Conservation (phyloP, 2,888 invertebrate species). For the Alsophila aescularia region DNA sequence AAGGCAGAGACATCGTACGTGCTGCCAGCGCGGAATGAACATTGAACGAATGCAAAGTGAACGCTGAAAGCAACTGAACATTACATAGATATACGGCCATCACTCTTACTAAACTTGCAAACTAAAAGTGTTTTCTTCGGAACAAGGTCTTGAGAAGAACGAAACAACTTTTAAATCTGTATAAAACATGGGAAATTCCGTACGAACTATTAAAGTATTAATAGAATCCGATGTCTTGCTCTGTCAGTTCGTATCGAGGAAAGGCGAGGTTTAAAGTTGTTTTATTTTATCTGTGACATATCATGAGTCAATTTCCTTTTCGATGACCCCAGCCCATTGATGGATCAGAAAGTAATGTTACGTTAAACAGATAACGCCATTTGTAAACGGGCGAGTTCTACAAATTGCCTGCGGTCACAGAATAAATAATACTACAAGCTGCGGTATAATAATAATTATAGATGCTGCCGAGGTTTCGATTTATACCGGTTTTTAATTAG, state of each 20-base stretch:
- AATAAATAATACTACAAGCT: too few species aligned
- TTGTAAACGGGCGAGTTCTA: too few species aligned
- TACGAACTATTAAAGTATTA: constrained; percentile 20
- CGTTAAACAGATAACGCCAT: too few species aligned
- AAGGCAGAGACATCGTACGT: neutral
- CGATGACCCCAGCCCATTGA: too few species aligned
- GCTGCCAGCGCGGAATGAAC: constrained; percentile 1
- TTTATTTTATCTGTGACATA: neutral
- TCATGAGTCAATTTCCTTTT: neutral
- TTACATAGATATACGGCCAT: constrained; percentile 5
- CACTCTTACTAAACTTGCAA: constrained; percentile 14
- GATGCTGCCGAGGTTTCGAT: too few species aligned
- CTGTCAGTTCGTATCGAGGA: constrained; percentile 5
- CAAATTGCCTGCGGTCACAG: too few species aligned
- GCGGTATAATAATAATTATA: too few species aligned
- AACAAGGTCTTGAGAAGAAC: constrained; percentile 25
- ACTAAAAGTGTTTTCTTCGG: constrained; percentile 16
- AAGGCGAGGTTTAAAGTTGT: neutral
- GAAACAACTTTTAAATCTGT: constrained; percentile 40
- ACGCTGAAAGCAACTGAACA: constrained; percentile 1
- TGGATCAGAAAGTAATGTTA: too few species aligned
- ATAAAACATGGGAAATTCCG: constrained; percentile 35
- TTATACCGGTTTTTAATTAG: too few species aligned
- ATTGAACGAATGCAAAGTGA: constrained; percentile 18
- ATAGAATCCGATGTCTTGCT: constrained; percentile 10